phyloP scores from a whole-genome alignment of 2,888 invertebrate genomes.

The Malachius bipustulatus region DNA sequence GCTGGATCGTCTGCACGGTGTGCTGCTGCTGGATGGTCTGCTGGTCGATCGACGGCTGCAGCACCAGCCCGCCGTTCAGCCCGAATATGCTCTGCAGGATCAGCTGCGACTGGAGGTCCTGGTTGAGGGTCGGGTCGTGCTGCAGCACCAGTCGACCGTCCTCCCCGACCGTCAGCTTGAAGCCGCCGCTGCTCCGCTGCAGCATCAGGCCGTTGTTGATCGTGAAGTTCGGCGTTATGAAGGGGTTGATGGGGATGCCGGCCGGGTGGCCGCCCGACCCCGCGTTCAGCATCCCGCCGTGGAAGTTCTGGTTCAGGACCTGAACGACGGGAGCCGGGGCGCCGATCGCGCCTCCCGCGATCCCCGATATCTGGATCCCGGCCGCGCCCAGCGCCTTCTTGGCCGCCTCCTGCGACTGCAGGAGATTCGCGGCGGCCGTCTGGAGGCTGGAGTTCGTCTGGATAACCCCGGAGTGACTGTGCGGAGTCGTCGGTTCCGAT shows the following conservation, averaged over 20 bases:
- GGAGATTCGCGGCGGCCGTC: constrained; percentile 19
- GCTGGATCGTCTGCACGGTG: constrained; percentile 37
- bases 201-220: constrained; percentile 36
- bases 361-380: constrained; percentile 33
- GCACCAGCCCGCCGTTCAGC: constrained; percentile 32
- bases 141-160: constrained; percentile 55
- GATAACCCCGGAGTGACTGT: constrained; percentile 18
- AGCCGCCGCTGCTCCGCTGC: constrained; percentile 48
- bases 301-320: constrained; percentile 36
- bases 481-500: constrained; percentile 31
- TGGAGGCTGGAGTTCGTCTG: constrained; percentile 16
- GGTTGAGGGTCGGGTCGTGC: constrained; percentile 48
- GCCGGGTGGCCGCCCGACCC: constrained; percentile 25
- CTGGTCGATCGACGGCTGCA: constrained; percentile 36
- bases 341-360: constrained; percentile 30
- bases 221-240: constrained; percentile 34
- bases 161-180: constrained; percentile 54
- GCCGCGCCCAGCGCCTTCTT: constrained; percentile 33
- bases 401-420: constrained; percentile 24
- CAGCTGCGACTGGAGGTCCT: constrained; percentile 39
- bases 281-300: constrained; percentile 31
- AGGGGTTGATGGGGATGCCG: constrained; percentile 31
- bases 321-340: constrained; percentile 36
- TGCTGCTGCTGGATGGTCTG: constrained; percentile 36
- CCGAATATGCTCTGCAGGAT: constrained; percentile 36